Conservation (phyloP, 2,113 vertebrate genomes). For the Nothoprocta pentlandii region DNA sequence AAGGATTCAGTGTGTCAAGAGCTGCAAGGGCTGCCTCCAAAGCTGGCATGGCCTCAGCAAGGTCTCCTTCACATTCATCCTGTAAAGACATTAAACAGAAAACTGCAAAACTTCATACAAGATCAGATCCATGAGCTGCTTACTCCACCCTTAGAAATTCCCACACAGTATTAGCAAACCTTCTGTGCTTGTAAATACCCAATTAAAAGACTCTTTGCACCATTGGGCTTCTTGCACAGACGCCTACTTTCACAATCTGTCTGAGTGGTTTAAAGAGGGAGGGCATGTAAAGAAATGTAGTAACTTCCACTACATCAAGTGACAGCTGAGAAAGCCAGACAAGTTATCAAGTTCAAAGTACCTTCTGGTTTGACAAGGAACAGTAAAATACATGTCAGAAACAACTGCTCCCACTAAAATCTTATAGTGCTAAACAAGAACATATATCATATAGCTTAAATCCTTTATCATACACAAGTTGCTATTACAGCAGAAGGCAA, state of each 20-base stretch:
- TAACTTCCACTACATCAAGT: background rate
- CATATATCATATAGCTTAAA: background rate
- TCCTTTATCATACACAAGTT: background rate
- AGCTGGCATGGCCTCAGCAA: conserved; percentile 92
- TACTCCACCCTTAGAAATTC: background rate
- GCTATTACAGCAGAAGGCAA: background rate
- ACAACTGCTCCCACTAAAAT: background rate
- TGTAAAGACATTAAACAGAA: conserved; percentile 60
- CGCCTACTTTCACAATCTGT: background rate
- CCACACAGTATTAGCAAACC: background rate
- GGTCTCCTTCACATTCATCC: conserved; percentile 92
- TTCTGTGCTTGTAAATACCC: background rate
- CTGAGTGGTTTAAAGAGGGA: background rate
- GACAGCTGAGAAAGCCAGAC: background rate
- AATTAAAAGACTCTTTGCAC: background rate
- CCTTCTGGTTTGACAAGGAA: background rate
- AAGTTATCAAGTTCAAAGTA: background rate
- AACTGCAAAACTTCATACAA: background rate
- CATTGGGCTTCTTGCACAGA: background rate
- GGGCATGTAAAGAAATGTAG: background rate
- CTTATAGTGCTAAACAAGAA: background rate
- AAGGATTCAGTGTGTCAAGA: conserved; percentile 89
- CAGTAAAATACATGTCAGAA: background rate
- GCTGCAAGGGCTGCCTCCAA: conserved; percentile 88
- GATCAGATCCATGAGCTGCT: background rate